Evolutionary conservation across 2,113 vertebrate genomes (phyloP).

Genomic region (Callocephalon fimbriatum): DNA sequence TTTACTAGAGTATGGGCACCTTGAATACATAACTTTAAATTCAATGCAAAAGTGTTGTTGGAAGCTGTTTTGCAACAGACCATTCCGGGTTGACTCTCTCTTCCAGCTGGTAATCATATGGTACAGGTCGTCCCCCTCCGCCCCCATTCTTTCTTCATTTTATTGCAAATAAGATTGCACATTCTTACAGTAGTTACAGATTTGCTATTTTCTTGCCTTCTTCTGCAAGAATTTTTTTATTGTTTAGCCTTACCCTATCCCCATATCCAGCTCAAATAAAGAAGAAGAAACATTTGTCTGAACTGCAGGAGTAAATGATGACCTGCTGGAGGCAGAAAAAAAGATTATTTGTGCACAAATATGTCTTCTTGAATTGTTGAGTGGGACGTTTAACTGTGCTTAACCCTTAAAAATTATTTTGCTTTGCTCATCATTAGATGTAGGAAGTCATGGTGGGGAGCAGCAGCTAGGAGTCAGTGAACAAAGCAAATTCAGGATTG

Average conservation of each 20-base stretch:
- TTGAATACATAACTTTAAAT: neutral
- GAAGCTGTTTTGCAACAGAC: neutral
- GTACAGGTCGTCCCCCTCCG: neutral
- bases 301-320: neutral
- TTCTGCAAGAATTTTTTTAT: neutral
- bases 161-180: conserved; percentile 1
- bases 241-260: neutral
- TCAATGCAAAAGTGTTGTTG: neutral
- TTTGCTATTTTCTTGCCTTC: conserved; percentile 9
- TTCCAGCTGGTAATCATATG: neutral
- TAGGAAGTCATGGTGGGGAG: neutral
- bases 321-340: neutral
- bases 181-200: neutral
- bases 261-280: neutral
- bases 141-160: neutral
- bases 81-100: neutral
- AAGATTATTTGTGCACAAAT: neutral
- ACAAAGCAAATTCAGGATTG: neutral
- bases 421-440: neutral
- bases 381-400: neutral
- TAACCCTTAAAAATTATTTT: neutral
- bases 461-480: neutral
- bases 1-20: neutral
- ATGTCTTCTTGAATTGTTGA: neutral
- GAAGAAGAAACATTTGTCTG: neutral